Base-by-base conservation (phyloP, 1,140 invertebrate genomes). In the Aphis gossypii region DNA sequence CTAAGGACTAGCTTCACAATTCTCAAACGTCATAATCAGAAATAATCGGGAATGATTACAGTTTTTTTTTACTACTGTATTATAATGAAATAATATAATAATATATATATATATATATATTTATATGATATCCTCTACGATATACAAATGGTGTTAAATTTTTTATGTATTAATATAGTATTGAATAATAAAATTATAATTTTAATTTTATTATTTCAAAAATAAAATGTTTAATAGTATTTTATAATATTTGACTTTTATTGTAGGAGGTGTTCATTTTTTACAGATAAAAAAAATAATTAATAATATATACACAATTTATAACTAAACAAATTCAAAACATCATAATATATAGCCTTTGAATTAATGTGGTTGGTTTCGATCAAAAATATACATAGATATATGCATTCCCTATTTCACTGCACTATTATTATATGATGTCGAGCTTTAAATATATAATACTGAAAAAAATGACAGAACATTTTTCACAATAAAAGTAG, bases 401-500 rank as follows among this genome's bases (percentile, higher is more conserved):
- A 60, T 60, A 18, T 14, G 14, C 18, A n/a, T 68, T n/a, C 60
- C n/a, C 30, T 76, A 76, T 76, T 76, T 76, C 60, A n/a, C 5
- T 76, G 30, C 21, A 83, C 82, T 83, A 83, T 21, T 83, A 83
- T 38, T 38, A 83, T 38, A 38, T 83, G 82, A 83, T 41, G 82
- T 83, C 18, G 35, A 38, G 38, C 38, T 38, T 82, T 83, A 83
- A 83, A 83, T 83, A 35, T 83, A 83, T 23, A 38, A 83, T 83
- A 83, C 35, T 21, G 38, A 83, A 83, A 83, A 82, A 83, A 87
- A 87, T 46, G 84, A 46, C 41, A 44, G 44, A 87, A n/a, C 14
- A 48, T 87, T 87, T 87, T 89, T 89, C 87, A 54, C 48, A n/a
- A 89, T 51, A 11, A 54, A 89, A 38, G 87, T 89, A 38, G 87